phyloP scores from a whole-genome alignment of 1,140 invertebrate species.

The Drosophila lini region DNA sequence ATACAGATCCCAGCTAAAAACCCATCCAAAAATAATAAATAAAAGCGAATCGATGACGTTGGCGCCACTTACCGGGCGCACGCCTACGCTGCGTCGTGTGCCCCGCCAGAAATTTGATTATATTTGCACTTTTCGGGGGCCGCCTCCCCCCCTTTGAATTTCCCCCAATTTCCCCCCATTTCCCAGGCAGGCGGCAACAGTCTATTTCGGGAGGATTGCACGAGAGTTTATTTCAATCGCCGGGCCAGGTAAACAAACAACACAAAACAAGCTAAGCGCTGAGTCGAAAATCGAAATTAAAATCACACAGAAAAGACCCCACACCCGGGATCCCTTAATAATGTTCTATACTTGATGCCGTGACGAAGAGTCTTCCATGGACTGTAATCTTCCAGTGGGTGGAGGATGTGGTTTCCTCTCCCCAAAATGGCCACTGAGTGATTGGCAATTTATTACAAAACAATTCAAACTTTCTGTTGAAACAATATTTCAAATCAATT shows the following conservation, averaged over 20 bases:
- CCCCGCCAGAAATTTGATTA: conserved; percentile 24
- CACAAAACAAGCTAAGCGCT: conserved; percentile 25
- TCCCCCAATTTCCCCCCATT: conserved; percentile 18
- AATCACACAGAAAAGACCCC: conserved; percentile 27
- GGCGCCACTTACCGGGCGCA: conserved; percentile 45
- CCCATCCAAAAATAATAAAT: conserved; percentile 21
- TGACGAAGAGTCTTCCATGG: conserved; percentile 51
- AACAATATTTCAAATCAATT: conserved; percentile 42
- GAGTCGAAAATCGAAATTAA: conserved; percentile 23
- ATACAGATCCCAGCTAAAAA: conserved; percentile 30
- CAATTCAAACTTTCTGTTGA: conserved; percentile 47
- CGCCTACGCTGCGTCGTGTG: conserved; percentile 51
- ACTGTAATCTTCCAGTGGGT: conserved; percentile 14
- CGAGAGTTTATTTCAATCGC: conserved; percentile 58
- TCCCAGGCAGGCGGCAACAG: conserved; percentile 40
- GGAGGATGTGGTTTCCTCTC: conserved; percentile 25
- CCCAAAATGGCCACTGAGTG: conserved; percentile 38
- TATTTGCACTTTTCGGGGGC: conserved; percentile 28
- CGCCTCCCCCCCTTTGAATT: background rate
- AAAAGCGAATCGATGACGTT: conserved; percentile 55
- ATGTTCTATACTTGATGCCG: conserved; percentile 66
- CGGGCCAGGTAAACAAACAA: conserved; percentile 65
- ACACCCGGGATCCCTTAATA: conserved; percentile 62
- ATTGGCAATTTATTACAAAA: conserved; percentile 58
- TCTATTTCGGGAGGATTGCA: conserved; percentile 73